Percentiles rank a stretch among this genome's conserved stretches.
These are phyloP conservation scores for Eudemis profundana DNA, from an alignment of 2,888 invertebrate genomes.

Conservation along the genomic window DNA sequence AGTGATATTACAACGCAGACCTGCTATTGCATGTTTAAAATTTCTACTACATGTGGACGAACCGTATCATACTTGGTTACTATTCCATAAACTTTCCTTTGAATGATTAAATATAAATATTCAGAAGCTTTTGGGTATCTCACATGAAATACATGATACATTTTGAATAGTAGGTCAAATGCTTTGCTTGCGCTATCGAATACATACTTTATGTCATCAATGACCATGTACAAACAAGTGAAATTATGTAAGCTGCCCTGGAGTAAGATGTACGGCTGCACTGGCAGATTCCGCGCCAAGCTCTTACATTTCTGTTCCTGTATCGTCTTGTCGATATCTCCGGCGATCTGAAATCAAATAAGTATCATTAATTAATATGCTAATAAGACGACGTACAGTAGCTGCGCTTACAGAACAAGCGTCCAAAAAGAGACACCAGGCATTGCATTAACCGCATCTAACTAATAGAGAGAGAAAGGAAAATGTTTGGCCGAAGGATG, in stretches of 20 bases:
- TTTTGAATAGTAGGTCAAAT: slow-evolving; percentile 15
- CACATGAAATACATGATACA: slow-evolving; percentile 11
- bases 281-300: not conserved
- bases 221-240: not conserved
- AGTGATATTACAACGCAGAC: too few relatives aligned
- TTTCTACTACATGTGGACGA: not conserved
- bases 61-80: not conserved
- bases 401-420: too few relatives aligned
- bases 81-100: slow-evolving; percentile 8
- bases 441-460: too few relatives aligned
- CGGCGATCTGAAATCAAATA: slow-evolving; percentile 6
- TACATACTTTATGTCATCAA: slow-evolving; percentile 7
- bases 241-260: slow-evolving; percentile 1
- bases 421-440: too few relatives aligned
- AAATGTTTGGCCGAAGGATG: too few relatives aligned
- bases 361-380: not conserved
- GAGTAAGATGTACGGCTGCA: slow-evolving; percentile 7
- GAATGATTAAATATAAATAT: not conserved
- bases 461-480: too few relatives aligned
- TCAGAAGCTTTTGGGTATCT: not conserved
- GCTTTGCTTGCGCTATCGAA: not conserved
- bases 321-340: slow-evolving; percentile 7
- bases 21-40: not conserved
- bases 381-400: too few relatives aligned
- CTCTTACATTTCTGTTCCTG: not conserved